Conservation (phyloP, 2,888 invertebrate species). For the Lysandra bellargus region DNA sequence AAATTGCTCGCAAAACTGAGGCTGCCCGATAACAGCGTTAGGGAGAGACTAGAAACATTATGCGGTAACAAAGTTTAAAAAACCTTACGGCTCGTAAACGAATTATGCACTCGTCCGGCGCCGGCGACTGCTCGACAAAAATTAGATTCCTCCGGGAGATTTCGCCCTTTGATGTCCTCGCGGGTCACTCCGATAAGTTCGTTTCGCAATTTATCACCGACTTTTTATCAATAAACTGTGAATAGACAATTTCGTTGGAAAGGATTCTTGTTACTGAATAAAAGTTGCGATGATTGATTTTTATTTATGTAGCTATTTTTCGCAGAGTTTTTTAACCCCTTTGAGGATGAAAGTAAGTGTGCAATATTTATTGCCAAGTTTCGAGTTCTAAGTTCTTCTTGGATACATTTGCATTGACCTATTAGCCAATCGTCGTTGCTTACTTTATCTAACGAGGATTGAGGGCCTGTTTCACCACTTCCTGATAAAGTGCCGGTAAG, state of each 20-base stretch:
- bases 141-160: conserved; percentile 62
- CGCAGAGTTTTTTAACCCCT: no score
- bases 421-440: no score
- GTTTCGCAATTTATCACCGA: conserved; percentile 4
- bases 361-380: no score
- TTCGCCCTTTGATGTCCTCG: conserved; percentile 66
- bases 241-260: not conserved
- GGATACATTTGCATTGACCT: no score
- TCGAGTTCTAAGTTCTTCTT: no score
- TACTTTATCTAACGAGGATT: no score
- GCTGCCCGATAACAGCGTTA: conserved; percentile 5
- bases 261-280: not conserved
- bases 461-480: no score
- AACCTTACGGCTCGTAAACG: conserved; percentile 48
- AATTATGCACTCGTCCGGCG: conserved; percentile 48
- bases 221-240: conserved; percentile 9
- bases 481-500: no score
- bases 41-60: conserved; percentile 49
- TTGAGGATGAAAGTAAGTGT: no score
- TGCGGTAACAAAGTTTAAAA: conserved; percentile 59
- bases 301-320: no score
- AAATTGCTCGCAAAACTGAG: not conserved
- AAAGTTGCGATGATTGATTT: not conserved
- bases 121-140: conserved; percentile 58
- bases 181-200: conserved; percentile 45